Base-by-base conservation (phyloP, 2,888 invertebrate genomes). In the Leucophora obtusa region DNA sequence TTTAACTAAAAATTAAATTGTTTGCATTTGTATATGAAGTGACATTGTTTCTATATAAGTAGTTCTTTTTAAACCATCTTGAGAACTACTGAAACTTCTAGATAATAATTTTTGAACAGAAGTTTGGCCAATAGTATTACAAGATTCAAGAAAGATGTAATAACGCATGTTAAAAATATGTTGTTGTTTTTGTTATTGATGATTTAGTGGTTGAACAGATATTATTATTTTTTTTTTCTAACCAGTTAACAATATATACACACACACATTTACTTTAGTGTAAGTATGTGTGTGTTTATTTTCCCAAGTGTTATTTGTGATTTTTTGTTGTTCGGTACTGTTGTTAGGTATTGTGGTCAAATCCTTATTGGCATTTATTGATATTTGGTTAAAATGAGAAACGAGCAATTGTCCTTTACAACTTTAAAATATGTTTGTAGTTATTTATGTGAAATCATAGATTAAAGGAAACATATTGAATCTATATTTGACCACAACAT, bases 321-420 rank as follows among this genome's bases (percentile, higher is more conserved):
- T 54, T 60, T 54, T 28, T 9, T 15, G 24, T 63, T 65, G 43
- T 66, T 9, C n/a, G 24, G 58, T 65, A 33, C 60, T 73, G 14
- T 33, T 74, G 38, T 71, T 58, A 69, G 53, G 66, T 82, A 71
- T 75, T 78, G 70, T 75, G 73, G 81, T 78, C 70, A 74, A 70
- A 71, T 72, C 8, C 75, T 72, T 76, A 74, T 81, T 77, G 77
- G 17, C 73, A 60, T 66, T 81, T 76, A 73, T 77, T 73, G 65
- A 70, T 82, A 58, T 63, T 56, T 65, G 60, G 58, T 62, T 6
- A 51, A 71, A 11, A 38, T 51, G 43, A 51, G 53, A 56, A 59
- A 58, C 35, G 56, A 47, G 51, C 38, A 58, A 14, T 50, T 24
- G 10, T 18, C 14, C 43, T 59, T 28, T 8, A 38, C 18, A n/a